phyloP scores from a whole-genome alignment of 2,797 vertebrate species.

The Pelodytes ibericus region DNA sequence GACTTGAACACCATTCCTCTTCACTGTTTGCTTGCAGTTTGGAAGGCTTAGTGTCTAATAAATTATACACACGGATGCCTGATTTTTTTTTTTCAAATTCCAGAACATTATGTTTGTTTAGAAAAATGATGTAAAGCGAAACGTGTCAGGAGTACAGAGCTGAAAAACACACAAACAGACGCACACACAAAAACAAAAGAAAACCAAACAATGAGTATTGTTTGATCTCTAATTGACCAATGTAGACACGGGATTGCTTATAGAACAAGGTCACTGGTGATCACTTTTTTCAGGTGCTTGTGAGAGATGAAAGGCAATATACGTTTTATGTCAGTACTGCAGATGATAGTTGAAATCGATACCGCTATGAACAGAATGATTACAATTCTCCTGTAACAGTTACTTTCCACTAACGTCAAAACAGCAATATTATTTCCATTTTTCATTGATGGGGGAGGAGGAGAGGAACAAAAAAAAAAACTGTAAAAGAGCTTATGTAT shows the following conservation, averaged over 20 bases:
- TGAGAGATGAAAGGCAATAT: slow-evolving; percentile 49
- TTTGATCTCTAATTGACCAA: slow-evolving; percentile 49
- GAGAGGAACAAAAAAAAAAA: not conserved
- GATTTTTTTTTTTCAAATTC: slow-evolving; percentile 22
- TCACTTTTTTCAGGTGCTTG: slow-evolving; percentile 39
- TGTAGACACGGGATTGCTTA: slow-evolving; percentile 46
- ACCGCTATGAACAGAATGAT: slow-evolving; percentile 55
- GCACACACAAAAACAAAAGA: too few relatives aligned
- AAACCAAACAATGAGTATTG: slow-evolving; percentile 38
- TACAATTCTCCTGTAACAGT: slow-evolving; percentile 55
- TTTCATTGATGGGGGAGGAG: slow-evolving; percentile 58
- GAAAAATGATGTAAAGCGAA: slow-evolving; percentile 32
- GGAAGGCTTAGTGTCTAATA: slow-evolving; percentile 20
- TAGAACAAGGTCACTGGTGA: slow-evolving; percentile 50
- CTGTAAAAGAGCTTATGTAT: slow-evolving; percentile 58
- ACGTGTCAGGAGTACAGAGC: slow-evolving; percentile 13
- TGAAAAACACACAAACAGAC: too few relatives aligned
- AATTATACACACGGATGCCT: slow-evolving; percentile 20
- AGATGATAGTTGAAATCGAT: slow-evolving; percentile 55
- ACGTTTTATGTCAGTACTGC: slow-evolving; percentile 54
- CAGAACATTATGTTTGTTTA: slow-evolving; percentile 43
- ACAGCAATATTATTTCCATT: slow-evolving; percentile 51
- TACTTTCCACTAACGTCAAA: slow-evolving; percentile 57
- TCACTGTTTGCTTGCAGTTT: slow-evolving; percentile 19
- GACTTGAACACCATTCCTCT: not conserved